Conservation (phyloP, 2,113 vertebrate genomes). For the Cyanistes caeruleus region DNA sequence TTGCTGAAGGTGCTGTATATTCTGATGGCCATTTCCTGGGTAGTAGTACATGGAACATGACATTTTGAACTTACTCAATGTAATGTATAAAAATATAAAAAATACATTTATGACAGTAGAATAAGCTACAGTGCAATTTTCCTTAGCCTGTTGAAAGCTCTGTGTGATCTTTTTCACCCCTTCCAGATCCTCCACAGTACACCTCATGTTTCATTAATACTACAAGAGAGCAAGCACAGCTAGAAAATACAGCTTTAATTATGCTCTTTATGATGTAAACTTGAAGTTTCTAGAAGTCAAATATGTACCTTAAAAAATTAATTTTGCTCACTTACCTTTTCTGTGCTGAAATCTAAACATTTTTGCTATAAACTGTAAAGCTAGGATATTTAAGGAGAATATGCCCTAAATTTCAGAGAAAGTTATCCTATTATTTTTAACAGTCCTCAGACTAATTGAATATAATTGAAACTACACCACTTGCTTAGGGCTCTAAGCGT, state of each 20-base stretch:
- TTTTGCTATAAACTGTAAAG: background rate
- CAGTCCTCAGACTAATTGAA: background rate
- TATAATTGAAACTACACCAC: background rate
- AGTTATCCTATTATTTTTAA: background rate
- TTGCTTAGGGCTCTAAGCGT: constrained; percentile 18
- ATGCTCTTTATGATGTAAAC: background rate
- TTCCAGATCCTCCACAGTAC: background rate
- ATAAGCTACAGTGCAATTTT: constrained; percentile 48
- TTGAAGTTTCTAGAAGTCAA: background rate
- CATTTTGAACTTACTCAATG: background rate
- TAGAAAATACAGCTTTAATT: background rate
- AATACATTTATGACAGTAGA: background rate
- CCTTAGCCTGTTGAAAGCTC: background rate
- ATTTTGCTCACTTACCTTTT: background rate
- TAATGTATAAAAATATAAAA: constrained; percentile 42
- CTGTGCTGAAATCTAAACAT: background rate
- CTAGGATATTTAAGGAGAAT: background rate
- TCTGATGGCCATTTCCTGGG: background rate
- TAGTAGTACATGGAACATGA: background rate
- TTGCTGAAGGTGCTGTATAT: background rate
- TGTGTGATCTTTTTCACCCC: background rate
- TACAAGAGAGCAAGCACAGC: background rate
- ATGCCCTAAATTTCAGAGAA: background rate
- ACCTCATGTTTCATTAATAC: background rate
- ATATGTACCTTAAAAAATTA: background rate